Conservation (phyloP, 1,140 invertebrate genomes). For the Cheumatopsyche charites region DNA sequence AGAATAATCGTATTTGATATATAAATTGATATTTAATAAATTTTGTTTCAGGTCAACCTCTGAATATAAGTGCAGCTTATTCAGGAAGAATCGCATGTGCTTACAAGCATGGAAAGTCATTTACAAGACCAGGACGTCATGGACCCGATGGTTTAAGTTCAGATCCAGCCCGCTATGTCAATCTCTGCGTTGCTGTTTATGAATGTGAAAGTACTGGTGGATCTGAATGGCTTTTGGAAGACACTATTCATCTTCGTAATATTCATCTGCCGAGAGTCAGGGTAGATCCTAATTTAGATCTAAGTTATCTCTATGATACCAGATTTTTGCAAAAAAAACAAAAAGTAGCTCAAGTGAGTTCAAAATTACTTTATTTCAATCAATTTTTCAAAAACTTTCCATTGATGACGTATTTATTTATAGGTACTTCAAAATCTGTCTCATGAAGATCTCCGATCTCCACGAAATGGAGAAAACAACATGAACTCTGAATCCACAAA, state of each 20-base stretch:
- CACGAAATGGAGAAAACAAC: slow-evolving; percentile 61
- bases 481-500: slow-evolving; percentile 56
- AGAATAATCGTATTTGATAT: not conserved
- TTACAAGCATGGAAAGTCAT: slow-evolving; percentile 89
- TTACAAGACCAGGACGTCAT: slow-evolving; percentile 68
- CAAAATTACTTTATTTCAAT: slow-evolving; percentile 36
- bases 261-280: slow-evolving; percentile 83
- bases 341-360: slow-evolving; percentile 69
- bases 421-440: slow-evolving; percentile 67
- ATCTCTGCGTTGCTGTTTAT: slow-evolving; percentile 96
- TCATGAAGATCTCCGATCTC: slow-evolving; percentile 64
- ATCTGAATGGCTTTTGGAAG: slow-evolving; percentile 98
- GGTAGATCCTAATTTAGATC: slow-evolving; percentile 79
- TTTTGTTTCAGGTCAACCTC: slow-evolving; percentile 70
- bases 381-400: slow-evolving; percentile 21
- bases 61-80: slow-evolving; percentile 96
- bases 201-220: slow-evolving; percentile 99
- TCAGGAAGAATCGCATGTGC: slow-evolving; percentile 96
- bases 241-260: slow-evolving; percentile 90
- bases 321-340: slow-evolving; percentile 81
- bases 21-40: slow-evolving; percentile 26
- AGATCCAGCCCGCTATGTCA: slow-evolving; percentile 86
- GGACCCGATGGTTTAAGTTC: slow-evolving; percentile 47
- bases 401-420: too few relatives aligned
- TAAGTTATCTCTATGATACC: slow-evolving; percentile 83